Evolutionary conservation across 2,797 vertebrate species (phyloP), one percentile per base, ranked within the genome.

Genomic region (Ctenochaetus hawaiiensis): DNA sequence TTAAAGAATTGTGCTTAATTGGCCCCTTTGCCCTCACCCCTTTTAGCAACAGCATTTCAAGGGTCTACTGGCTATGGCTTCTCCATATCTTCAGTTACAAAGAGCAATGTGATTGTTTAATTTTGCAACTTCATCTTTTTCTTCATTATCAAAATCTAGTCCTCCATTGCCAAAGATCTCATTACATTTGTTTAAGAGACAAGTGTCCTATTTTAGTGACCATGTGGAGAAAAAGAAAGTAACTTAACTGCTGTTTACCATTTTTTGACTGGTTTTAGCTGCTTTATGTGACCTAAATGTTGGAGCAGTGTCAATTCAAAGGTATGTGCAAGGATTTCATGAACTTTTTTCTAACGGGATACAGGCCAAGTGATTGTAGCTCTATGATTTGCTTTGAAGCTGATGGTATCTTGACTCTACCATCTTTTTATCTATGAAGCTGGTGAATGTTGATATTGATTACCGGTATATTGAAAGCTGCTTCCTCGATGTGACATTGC

Each of bases 361-460:
- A 23, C 17, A 43, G 12, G 63, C 5, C 30, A 54, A 53, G 60
- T 65, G 0, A 64, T 71, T 8, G 2, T 20, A 60, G 52, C 44
- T 74, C 17, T 54, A 8, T 67, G 51, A 60, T 82, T 65, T 47
- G 39, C 22, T 82, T 72, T 76, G 57, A 71, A 51, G 30, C 62
- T 51, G 16, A 56, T 65, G 47, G 67, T 37, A 37, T 56, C 63
- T 65, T 43, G 58, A 61, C 67, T 85, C 63, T 57, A 59, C 7
- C 44, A 59, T 53, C 45, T 34, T 39, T 84, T 43, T 64, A 67
- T 81, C n/a, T 48, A 34, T 75, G 51, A 70, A 48, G 17, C n/a
- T 63, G 72, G 88, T 73, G 58, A 60, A 74, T 52, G 51, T 43
- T 73, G 45, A 65, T 72, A 71, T 73, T 59, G 37, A 82, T 81